Conservation (phyloP, 1,140 invertebrate species). For the Periplaneta americana region DNA sequence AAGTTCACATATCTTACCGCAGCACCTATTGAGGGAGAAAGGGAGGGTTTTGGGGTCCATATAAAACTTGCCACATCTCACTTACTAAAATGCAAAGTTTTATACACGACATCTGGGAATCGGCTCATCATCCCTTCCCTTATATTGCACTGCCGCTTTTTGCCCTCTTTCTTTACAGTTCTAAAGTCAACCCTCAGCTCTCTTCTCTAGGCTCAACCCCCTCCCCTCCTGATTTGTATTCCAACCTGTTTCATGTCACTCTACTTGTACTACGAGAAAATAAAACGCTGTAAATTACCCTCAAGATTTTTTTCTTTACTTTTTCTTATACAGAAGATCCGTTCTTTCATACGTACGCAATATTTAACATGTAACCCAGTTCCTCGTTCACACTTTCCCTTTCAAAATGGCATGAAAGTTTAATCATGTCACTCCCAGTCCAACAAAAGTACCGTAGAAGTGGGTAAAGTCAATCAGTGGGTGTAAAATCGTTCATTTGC, state of each 20-base stretch:
- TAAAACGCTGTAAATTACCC: constrained; percentile 8
- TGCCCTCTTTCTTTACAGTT: neutral
- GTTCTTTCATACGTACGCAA: neutral
- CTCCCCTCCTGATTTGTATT: constrained; percentile 1
- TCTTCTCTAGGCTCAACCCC: neutral
- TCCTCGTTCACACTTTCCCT: neutral
- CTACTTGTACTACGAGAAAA: constrained; percentile 1
- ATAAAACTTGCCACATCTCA: neutral
- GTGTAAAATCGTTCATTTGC: too few relatives aligned
- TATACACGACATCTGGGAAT: constrained; percentile 10
- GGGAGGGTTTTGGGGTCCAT: neutral
- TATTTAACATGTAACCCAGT: neutral
- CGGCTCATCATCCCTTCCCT: neutral
- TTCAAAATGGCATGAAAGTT: too few relatives aligned
- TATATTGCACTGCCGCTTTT: neutral
- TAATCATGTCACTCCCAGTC: too few relatives aligned
- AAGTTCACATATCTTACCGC: neutral
- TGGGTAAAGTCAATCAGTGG: too few relatives aligned
- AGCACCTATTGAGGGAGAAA: neutral
- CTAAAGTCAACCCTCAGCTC: neutral
- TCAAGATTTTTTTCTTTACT: neutral
- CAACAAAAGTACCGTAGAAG: too few relatives aligned
- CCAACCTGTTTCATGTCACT: constrained; percentile 7
- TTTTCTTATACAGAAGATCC: neutral
- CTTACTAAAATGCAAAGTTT: constrained; percentile 11